Evolutionary conservation across 92 coral and sea anemone species (phyloP).

Genomic region (Diadumene lineata): DNA sequence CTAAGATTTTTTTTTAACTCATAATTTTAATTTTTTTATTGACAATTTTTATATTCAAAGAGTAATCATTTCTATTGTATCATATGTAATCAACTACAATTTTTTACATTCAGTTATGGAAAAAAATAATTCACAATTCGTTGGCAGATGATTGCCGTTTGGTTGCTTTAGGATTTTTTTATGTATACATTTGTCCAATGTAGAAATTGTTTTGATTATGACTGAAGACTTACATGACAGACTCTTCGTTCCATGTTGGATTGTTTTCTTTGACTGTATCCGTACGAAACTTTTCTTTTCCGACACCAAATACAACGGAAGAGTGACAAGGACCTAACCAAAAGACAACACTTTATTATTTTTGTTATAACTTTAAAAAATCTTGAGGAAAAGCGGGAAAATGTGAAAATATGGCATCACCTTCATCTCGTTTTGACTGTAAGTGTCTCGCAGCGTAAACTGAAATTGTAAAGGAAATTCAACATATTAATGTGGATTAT

Average conservation of each 20-base stretch:
- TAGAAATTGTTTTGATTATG: neutral
- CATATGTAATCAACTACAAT: no score
- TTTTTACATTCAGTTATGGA: no score
- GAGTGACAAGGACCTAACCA: constrained; percentile 74
- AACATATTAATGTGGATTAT: neutral
- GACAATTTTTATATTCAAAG: no score
- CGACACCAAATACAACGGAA: constrained; percentile 90
- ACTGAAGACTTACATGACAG: constrained; percentile 69
- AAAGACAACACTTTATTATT: neutral
- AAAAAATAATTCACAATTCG: no score
- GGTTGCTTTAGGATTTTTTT: no score
- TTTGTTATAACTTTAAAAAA: neutral
- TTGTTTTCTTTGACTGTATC: constrained; percentile 73
- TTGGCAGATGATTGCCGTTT: no score
- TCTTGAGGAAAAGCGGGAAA: neutral
- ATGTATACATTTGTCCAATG: no score
- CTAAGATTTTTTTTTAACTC: neutral
- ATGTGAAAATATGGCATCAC: constrained; percentile 24
- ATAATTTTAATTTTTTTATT: no score
- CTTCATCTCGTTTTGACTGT: constrained; percentile 70
- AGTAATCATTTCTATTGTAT: no score
- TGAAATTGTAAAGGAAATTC: constrained; percentile 15
- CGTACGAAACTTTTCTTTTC: constrained; percentile 91
- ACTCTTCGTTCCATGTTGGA: constrained; percentile 99
- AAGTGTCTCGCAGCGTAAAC: constrained; percentile 93